These are phyloP conservation scores for Galeruca laticollis DNA, from an alignment of 2,888 invertebrate species.

Conservation along the genomic window DNA sequence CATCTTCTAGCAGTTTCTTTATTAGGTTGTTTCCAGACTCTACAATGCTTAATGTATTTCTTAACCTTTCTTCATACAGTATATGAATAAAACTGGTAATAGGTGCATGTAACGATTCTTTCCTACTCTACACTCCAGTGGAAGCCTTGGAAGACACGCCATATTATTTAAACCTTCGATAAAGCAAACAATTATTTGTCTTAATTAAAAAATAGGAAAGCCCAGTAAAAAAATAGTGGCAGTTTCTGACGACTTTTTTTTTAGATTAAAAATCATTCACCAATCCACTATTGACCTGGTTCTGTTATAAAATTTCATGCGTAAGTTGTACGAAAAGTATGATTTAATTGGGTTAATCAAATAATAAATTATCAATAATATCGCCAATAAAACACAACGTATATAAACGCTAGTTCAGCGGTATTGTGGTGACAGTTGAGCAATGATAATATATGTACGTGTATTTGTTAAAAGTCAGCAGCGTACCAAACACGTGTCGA, in stretches of 20 bases:
- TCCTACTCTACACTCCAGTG: no score
- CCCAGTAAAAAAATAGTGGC: background rate
- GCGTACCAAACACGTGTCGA: conserved; percentile 4
- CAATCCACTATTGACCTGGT: conserved; percentile 33
- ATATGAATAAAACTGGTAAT: no score
- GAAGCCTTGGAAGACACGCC: no score
- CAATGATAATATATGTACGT: conserved; percentile 23
- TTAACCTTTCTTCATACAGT: no score
- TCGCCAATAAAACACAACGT: conserved; percentile 36
- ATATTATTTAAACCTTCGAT: no score
- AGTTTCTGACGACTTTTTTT: background rate
- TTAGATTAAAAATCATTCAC: background rate
- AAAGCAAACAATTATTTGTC: no score
- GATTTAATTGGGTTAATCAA: conserved; percentile 45
- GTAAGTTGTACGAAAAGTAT: conserved; percentile 39
- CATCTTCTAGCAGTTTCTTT: no score
- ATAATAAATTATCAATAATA: conserved; percentile 44
- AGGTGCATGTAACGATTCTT: no score
- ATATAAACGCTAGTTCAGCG: conserved; percentile 11
- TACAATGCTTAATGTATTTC: no score
- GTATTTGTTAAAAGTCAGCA: conserved; percentile 32
- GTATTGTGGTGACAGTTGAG: conserved; percentile 26
- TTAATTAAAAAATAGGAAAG: no score
- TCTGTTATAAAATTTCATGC: conserved; percentile 28
- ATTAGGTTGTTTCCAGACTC: no score